phyloP scores from a whole-genome alignment of 2,113 vertebrate genomes.

The Grallaria varia region DNA sequence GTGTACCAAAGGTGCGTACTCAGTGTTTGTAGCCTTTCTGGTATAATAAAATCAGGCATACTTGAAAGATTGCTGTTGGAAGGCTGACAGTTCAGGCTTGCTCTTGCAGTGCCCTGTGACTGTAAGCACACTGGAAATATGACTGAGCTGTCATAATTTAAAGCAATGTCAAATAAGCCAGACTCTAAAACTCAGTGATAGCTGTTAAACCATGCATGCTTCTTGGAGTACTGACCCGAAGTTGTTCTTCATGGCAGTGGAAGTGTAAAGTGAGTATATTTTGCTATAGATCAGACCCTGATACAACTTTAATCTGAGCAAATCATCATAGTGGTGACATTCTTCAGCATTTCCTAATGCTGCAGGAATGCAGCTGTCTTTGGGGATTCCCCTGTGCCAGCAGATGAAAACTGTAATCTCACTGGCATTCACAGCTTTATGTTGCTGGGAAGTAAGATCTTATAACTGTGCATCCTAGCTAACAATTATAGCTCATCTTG shows the following conservation, averaged over 20 bases:
- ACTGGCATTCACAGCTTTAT: background rate
- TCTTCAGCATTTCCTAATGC: background rate
- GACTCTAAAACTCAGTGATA: background rate
- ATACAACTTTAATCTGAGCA: background rate
- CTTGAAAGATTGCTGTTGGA: background rate
- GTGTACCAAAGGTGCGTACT: background rate
- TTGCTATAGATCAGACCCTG: background rate
- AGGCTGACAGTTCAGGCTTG: background rate
- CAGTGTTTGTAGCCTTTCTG: background rate
- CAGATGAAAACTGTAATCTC: background rate
- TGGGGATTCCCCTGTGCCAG: background rate
- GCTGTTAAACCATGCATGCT: background rate
- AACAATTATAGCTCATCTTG: background rate
- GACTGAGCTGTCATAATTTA: background rate
- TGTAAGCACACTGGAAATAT: background rate
- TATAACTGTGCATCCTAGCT: fast-evolving
- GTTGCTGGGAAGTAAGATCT: background rate
- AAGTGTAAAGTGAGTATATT: background rate
- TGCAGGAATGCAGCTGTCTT: background rate
- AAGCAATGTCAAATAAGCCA: background rate
- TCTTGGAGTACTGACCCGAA: background rate
- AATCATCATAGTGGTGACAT: background rate
- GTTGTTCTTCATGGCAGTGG: background rate
- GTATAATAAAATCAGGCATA: background rate
- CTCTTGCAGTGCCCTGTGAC: background rate